A percentile compares a stretch with the other conserved stretches of the same genome.
Conservation (phyloP, 2,113 vertebrate genomes). For the Hyla sarda region DNA sequence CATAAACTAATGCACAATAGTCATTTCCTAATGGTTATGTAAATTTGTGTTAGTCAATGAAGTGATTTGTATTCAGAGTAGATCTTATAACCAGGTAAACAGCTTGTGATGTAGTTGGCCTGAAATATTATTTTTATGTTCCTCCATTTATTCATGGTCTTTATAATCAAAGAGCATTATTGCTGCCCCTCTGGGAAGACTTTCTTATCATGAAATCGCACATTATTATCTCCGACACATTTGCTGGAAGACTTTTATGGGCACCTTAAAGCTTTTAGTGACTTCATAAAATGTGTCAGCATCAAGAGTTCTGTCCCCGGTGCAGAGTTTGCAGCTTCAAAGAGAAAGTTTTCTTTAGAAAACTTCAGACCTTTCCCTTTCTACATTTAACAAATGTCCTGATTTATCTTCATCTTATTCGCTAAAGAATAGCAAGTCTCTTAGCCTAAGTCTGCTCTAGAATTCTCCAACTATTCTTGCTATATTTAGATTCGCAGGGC, state of each 20-base stretch:
- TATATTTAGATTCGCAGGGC: not conserved
- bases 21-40: too few relatives aligned
- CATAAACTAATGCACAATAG: too few relatives aligned
- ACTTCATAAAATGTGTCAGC: not conserved
- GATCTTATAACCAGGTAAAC: not conserved
- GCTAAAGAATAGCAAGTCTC: not conserved
- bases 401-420: not conserved
- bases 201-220: not conserved
- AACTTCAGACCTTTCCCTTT: not conserved
- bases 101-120: not conserved
- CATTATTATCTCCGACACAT: slow-evolving; percentile 5
- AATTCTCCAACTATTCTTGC: not conserved
- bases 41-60: too few relatives aligned
- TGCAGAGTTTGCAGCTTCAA: not conserved
- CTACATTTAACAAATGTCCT: not conserved
- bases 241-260: not conserved
- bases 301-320: not conserved
- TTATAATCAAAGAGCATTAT: not conserved
- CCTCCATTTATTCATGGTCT: not conserved
- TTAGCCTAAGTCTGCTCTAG: not conserved
- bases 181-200: not conserved
- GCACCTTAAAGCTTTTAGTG: not conserved
- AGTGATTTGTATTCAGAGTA: not conserved
- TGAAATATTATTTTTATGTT: not conserved
- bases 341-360: not conserved